These are phyloP conservation scores for Ammodytes marinus DNA, from an alignment of 2,113 vertebrate genomes.

Conservation along the genomic window DNA sequence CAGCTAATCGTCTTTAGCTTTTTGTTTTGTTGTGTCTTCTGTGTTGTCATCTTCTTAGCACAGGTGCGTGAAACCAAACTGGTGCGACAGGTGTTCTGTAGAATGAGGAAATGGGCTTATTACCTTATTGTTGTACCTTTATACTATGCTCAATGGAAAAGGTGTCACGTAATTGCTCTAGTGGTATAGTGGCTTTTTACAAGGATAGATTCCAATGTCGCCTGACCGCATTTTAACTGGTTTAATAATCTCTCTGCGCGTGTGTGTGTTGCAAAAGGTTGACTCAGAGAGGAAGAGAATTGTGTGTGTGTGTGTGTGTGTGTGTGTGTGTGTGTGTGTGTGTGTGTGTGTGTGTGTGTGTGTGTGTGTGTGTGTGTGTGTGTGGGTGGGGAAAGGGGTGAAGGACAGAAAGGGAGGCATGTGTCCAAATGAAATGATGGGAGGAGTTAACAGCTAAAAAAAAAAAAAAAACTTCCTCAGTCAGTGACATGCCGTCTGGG, in stretches of 20 bases:
- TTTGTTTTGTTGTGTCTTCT: background rate
- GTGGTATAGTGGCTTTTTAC: background rate
- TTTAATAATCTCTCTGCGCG: conserved; percentile 5
- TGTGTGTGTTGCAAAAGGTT: conserved; percentile 8
- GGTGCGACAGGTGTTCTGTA: conserved; percentile 60
- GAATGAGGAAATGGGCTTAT: conserved; percentile 64
- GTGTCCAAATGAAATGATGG: conserved; percentile 56
- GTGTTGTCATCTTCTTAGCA: background rate
- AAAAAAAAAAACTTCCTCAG: conserved; percentile 60
- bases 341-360: background rate
- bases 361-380: background rate
- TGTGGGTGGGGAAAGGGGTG: background rate
- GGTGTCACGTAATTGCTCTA: background rate
- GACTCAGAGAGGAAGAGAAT: background rate
- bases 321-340: background rate
- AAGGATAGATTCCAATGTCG: background rate
- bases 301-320: background rate
- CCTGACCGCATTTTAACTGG: background rate
- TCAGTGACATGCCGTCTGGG: conserved; percentile 63
- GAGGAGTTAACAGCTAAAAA: conserved; percentile 70
- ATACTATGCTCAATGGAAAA: background rate
- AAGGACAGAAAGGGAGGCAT: conserved; percentile 18
- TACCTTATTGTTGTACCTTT: background rate
- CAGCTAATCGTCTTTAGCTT: conserved; percentile 20
- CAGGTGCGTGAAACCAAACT: conserved; percentile 37